Evolutionary conservation across 2,797 vertebrate species (phyloP), one percentile per base, ranked within the genome.

Genomic region (Columba guinea): DNA sequence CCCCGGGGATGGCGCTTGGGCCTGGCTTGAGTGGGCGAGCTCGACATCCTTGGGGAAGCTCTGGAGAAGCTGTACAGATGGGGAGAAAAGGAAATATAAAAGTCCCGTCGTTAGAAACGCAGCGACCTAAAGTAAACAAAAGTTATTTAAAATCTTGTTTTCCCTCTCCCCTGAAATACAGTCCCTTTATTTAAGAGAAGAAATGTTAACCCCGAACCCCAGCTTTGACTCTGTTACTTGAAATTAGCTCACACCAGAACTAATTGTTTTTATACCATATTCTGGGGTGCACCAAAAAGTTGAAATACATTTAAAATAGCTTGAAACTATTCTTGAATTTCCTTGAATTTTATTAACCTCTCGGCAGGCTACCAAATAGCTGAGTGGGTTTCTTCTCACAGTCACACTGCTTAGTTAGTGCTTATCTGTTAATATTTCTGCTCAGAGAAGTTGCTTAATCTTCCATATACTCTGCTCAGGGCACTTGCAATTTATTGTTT

Each of bases 391-490:
- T 95, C 51, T 96, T 97, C 94, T 97, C 91, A 79, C 59, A 79
- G 95, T 96, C 97, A 97, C 76, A 94, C 84, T 96, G 96, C 97
- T 97, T 97, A 88, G 87, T 97, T 97, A 98, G 96, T 96, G 97
- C 97, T 98, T 95, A 78, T 93, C 95, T 93, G 94, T 92, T 94
- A 95, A 96, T 78, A 60, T 97, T 98, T 98, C 97, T 97, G 96
- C 97, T 98, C 96, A 95, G 96, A 98, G 97, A 98, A 97, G 96
- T 98, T 97, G 97, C 97, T 98, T 98, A 97, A 98, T 98, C 97
- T 98, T 98, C 97, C 98, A 98, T 97, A 97, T 98, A 97, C 97
- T 98, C 97, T 98, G 98, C 98, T 98, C 98, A 98, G 98, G 98
- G 98, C 98, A 98, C 98, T 98, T 98, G 97, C 96, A 96, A 96